phyloP scores from a whole-genome alignment of 2,797 vertebrate genomes.

The Schizopygopsis pylzovi region DNA sequence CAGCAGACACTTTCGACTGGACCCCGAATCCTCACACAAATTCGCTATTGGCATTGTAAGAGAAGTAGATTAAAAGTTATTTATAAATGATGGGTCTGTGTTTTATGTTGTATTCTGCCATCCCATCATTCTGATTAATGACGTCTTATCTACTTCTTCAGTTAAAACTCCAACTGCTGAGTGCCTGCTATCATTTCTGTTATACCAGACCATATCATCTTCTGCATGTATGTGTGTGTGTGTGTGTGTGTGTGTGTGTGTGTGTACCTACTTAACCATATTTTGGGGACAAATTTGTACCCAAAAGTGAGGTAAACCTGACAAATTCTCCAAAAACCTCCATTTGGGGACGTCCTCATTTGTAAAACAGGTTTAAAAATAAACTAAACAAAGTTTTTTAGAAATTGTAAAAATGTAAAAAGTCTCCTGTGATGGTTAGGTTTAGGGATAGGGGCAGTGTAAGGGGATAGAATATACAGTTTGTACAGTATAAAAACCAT shows the following conservation, averaged over 20 bases:
- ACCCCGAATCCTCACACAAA: slow-evolving; percentile 54
- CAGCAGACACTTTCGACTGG: slow-evolving; percentile 37
- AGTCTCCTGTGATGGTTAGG: too few relatives aligned
- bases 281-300: too few relatives aligned
- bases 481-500: too few relatives aligned
- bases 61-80: background rate
- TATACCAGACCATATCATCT: background rate
- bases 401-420: too few relatives aligned
- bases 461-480: too few relatives aligned
- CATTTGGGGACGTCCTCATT: too few relatives aligned
- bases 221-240: background rate
- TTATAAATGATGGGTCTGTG: background rate
- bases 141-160: background rate
- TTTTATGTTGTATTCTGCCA: background rate
- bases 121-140: background rate
- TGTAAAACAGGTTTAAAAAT: too few relatives aligned
- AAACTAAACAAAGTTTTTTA: too few relatives aligned
- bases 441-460: too few relatives aligned
- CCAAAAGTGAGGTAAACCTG: too few relatives aligned
- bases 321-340: too few relatives aligned
- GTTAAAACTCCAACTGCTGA: background rate
- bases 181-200: background rate
- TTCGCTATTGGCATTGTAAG: slow-evolving; percentile 60
- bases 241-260: background rate
- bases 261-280: too few relatives aligned